A percentile compares a stretch with the other conserved stretches of the same genome.
These are phyloP conservation scores for Propsilocerus akamusi DNA, from an alignment of 1,140 invertebrate genomes.

Conservation along the genomic window DNA sequence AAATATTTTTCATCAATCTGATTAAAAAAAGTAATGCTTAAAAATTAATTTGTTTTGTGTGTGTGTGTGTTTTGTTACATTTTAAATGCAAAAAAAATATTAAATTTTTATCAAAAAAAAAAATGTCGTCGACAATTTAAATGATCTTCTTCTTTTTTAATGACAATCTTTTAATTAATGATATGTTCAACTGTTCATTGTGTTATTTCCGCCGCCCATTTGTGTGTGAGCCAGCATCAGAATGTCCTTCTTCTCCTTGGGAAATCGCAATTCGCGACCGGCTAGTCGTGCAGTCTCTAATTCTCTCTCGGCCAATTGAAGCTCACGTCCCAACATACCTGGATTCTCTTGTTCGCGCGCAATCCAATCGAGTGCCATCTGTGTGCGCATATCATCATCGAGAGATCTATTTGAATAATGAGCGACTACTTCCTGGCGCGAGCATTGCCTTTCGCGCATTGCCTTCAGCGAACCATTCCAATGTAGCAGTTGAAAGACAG, in stretches of 20 bases:
- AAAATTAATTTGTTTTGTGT: conserved; percentile 4
- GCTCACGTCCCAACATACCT: conserved; percentile 60
- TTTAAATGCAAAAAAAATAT: conserved; percentile 2
- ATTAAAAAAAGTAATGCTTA: neutral
- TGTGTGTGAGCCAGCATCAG: conserved; percentile 71
- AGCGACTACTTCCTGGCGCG: conserved; percentile 85
- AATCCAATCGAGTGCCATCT: conserved; percentile 95
- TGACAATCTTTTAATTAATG: neutral
- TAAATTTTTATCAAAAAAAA: neutral
- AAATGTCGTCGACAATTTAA: too few relatives aligned
- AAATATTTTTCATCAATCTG: neutral
- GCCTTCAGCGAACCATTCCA: conserved; percentile 91
- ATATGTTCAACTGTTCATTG: conserved; percentile 17
- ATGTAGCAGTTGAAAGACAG: conserved; percentile 85
- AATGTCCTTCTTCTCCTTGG: conserved; percentile 91
- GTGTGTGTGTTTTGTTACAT: too few relatives aligned
- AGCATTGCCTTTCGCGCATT: conserved; percentile 83
- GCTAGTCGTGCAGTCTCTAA: conserved; percentile 76
- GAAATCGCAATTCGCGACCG: conserved; percentile 77
- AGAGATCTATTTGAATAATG: conserved; percentile 79
- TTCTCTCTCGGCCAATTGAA: conserved; percentile 69
- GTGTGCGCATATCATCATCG: conserved; percentile 87
- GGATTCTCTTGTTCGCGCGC: conserved; percentile 64
- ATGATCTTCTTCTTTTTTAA: neutral
- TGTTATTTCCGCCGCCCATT: conserved; percentile 30